Conservation (phyloP, 2,113 vertebrate genomes). For the Nothoprocta perdicaria region DNA sequence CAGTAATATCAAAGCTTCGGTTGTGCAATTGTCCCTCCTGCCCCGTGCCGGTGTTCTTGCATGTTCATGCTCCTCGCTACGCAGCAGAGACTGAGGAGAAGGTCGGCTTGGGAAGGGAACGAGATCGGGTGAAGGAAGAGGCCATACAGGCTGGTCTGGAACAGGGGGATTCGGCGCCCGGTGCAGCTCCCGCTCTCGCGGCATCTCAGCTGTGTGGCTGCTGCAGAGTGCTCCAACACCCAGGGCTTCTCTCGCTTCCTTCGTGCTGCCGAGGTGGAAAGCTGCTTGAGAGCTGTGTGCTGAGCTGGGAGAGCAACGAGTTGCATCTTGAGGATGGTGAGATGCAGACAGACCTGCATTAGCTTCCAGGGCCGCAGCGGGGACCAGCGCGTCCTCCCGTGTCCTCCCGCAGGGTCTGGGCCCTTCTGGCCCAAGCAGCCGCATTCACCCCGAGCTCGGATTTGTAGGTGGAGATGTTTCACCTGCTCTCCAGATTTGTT, state of each 20-base stretch:
- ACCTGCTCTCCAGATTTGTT: constrained; percentile 65
- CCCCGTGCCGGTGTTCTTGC: not conserved
- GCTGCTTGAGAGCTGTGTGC: not conserved
- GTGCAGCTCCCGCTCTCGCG: not conserved
- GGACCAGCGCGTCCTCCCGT: accelerated
- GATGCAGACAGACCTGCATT: not conserved
- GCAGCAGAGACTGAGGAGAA: not conserved
- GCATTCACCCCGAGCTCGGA: not conserved
- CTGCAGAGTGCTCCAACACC: not conserved
- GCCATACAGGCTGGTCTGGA: not conserved
- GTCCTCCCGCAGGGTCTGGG: not conserved
- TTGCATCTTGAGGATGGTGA: accelerated
- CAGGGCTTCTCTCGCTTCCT: not conserved
- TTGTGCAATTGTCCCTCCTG: not conserved
- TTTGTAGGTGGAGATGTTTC: constrained; percentile 63
- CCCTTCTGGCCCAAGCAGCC: not conserved
- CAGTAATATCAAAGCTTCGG: accelerated
- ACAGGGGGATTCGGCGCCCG: accelerated
- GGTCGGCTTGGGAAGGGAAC: not conserved
- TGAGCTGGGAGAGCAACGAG: not conserved
- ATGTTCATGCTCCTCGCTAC: accelerated
- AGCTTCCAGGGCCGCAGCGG: not conserved
- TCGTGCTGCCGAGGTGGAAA: not conserved
- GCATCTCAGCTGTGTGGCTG: not conserved
- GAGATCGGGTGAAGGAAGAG: not conserved